These are phyloP conservation scores for Agonopterix heracliana DNA, from an alignment of 2,888 invertebrate species.

Conservation along the genomic window DNA sequence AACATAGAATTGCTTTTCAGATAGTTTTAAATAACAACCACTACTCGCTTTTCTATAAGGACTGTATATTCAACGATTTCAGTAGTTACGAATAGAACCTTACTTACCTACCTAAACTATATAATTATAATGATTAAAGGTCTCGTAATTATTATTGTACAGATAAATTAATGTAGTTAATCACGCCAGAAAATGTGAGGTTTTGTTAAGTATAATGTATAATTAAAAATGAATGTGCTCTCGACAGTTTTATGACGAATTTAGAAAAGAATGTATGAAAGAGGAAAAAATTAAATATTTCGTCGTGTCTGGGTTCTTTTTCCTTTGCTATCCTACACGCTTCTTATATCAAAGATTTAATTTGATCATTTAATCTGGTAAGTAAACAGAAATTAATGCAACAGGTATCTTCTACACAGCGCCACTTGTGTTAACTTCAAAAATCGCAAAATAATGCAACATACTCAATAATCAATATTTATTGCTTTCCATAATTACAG, in stretches of 20 bases:
- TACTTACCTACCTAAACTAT: conserved; percentile 51
- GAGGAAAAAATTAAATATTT: conserved; percentile 73
- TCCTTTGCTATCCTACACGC: conserved; percentile 33
- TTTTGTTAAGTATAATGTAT: conserved; percentile 73
- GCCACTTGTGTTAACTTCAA: too few species aligned
- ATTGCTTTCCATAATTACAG: too few species aligned
- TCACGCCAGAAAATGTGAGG: conserved; percentile 70
- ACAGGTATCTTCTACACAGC: too few species aligned
- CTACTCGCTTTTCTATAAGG: conserved; percentile 16
- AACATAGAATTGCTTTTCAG: conserved; percentile 34
- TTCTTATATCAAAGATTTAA: conserved; percentile 4
- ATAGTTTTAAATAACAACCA: conserved; percentile 18
- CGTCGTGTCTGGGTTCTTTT: conserved; percentile 70
- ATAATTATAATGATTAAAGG: conserved; percentile 66
- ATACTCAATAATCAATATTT: too few species aligned
- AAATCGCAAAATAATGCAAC: too few species aligned
- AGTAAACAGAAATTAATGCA: not conserved
- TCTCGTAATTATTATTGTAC: conserved; percentile 74
- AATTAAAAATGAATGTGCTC: conserved; percentile 74
- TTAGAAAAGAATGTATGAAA: conserved; percentile 75
- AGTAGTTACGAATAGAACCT: conserved; percentile 57
- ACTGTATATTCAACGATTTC: conserved; percentile 49
- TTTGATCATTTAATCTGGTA: not conserved
- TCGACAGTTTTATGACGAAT: conserved; percentile 74
- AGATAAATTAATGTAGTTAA: conserved; percentile 73